These are phyloP conservation scores for Oophaga sylvatica DNA, from an alignment of 2,797 vertebrate genomes.

Conservation along the genomic window DNA sequence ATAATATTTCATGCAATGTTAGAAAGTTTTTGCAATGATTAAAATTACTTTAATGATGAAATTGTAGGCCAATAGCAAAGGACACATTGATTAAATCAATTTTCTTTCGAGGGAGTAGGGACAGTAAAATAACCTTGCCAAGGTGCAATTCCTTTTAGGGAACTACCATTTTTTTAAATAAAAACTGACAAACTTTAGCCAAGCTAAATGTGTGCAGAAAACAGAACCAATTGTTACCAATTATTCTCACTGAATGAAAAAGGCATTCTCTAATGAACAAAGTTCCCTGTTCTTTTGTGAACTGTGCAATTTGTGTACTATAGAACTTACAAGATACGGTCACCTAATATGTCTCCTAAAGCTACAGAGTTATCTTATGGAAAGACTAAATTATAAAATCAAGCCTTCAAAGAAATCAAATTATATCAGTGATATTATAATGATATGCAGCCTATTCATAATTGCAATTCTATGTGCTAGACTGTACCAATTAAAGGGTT, in stretches of 20 bases:
- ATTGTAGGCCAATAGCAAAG: no score
- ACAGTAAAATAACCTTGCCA: neutral
- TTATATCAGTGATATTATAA: neutral
- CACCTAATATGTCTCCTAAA: neutral
- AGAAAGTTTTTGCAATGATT: neutral
- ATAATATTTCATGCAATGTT: neutral
- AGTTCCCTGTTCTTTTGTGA: neutral
- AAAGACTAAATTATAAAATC: neutral
- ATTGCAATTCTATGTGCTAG: no score
- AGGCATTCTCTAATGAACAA: neutral
- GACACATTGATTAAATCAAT: no score
- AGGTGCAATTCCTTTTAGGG: neutral
- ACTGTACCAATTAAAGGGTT: no score
- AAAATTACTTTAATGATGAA: no score
- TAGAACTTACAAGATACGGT: neutral
- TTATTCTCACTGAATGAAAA: slow-evolving; percentile 9
- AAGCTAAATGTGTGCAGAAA: slow-evolving; percentile 5
- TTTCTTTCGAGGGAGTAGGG: neutral
- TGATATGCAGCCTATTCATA: no score
- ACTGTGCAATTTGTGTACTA: neutral
- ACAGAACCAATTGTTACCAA: neutral
- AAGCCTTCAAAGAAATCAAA: no score
- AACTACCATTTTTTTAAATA: neutral
- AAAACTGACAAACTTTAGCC: neutral
- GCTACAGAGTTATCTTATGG: neutral